phyloP scores from a whole-genome alignment of 2,797 vertebrate species.

The Balearica regulorum region DNA sequence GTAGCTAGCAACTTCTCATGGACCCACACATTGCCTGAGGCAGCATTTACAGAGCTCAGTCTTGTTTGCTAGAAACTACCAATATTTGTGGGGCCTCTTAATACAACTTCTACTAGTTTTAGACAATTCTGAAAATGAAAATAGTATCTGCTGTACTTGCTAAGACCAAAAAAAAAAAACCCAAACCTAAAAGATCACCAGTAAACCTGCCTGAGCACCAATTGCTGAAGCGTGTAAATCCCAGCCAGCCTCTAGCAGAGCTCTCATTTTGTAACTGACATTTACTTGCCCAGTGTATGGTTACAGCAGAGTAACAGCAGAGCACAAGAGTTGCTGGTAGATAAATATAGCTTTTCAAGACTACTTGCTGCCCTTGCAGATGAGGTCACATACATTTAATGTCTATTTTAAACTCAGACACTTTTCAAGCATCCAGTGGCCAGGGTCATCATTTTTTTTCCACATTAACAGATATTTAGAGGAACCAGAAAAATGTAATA shows the following conservation, averaged over 20 bases:
- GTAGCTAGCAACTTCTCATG: background rate
- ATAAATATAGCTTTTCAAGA: slow-evolving; percentile 84
- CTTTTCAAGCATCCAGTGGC: background rate
- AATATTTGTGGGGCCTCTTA: background rate
- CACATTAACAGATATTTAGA: background rate
- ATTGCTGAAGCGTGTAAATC: background rate
- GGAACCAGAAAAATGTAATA: background rate
- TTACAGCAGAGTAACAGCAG: slow-evolving; percentile 83
- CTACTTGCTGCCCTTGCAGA: slow-evolving; percentile 69
- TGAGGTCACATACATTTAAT: slow-evolving; percentile 72
- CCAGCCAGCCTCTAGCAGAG: slow-evolving; percentile 23
- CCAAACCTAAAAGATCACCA: background rate
- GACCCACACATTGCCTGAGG: background rate
- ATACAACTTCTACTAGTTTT: background rate
- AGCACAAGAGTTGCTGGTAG: slow-evolving; percentile 73
- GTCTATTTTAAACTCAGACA: slow-evolving; percentile 40
- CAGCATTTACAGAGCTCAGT: background rate
- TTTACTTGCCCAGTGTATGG: slow-evolving; percentile 79
- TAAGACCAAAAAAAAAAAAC: background rate
- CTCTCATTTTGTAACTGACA: slow-evolving; percentile 80
- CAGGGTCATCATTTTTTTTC: background rate
- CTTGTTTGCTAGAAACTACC: background rate
- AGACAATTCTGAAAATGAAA: background rate
- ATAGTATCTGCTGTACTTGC: fast-evolving
- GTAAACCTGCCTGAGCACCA: background rate